Percentiles rank a stretch among this genome's conserved stretches.
phyloP scores from a whole-genome alignment of 2,797 vertebrate species.

The Echiichthys vipera region DNA sequence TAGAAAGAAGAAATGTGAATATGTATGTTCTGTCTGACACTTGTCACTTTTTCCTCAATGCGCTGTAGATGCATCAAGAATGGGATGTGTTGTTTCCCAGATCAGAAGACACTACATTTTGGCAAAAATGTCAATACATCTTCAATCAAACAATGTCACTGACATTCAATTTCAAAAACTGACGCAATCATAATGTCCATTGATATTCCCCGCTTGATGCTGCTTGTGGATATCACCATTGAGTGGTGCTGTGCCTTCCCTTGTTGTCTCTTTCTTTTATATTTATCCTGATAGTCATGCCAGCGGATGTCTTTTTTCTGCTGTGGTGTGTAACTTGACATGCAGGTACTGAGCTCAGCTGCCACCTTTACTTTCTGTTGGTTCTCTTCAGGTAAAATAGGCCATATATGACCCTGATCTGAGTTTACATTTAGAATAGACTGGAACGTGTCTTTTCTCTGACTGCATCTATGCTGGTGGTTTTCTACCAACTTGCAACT shows the following conservation, averaged over 20 bases:
- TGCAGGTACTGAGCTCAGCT: constrained; percentile 44
- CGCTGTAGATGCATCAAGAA: background rate
- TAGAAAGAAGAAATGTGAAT: background rate
- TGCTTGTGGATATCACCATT: background rate
- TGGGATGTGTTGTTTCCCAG: background rate
- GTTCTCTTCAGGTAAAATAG: constrained; percentile 42
- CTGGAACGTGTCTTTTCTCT: background rate
- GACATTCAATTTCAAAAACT: background rate
- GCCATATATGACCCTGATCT: constrained; percentile 39
- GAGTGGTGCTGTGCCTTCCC: background rate
- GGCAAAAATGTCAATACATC: background rate
- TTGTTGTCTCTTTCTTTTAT: background rate
- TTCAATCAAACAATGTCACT: background rate
- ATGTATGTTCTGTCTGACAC: background rate
- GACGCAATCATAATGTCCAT: background rate
- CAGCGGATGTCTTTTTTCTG: constrained; percentile 16
- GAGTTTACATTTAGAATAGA: constrained; percentile 32
- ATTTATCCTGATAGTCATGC: background rate
- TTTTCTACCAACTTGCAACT: constrained; percentile 25
- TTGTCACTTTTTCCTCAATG: background rate
- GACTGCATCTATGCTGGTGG: constrained; percentile 4
- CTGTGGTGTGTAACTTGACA: constrained; percentile 31
- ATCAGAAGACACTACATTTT: background rate
- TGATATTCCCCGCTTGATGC: too few species aligned
- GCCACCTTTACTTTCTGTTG: constrained; percentile 61